These are phyloP conservation scores for Aulostomus chinensis DNA, from an alignment of 2,797 vertebrate species.

Conservation along the genomic window DNA sequence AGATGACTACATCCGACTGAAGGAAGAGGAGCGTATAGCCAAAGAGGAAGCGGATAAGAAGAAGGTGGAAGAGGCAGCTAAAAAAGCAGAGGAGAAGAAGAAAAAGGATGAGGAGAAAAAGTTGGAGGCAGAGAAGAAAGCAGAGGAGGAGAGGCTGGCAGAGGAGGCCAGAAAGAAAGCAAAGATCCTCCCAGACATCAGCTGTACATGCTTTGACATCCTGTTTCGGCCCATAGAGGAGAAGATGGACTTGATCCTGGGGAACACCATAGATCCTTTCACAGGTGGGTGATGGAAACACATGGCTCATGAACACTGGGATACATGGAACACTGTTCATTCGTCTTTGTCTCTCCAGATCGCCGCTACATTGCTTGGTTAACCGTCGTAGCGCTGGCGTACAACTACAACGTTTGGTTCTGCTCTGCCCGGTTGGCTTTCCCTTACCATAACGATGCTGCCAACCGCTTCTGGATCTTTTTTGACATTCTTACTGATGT, in stretches of 20 bases:
- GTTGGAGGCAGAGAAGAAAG: constrained; percentile 77
- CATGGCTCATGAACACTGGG: too few species aligned
- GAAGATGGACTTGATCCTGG: constrained; percentile 59
- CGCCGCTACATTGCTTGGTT: constrained; percentile 86
- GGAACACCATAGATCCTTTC: constrained; percentile 71
- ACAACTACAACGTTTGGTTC: constrained; percentile 91
- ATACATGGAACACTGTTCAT: background rate
- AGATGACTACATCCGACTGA: constrained; percentile 63
- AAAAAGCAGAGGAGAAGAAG: constrained; percentile 80
- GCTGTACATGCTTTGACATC: constrained; percentile 53
- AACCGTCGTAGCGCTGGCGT: constrained; percentile 80
- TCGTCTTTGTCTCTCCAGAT: constrained; percentile 73
- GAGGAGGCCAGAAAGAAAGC: constrained; percentile 58
- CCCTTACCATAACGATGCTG: constrained; percentile 76
- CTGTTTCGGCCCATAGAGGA: constrained; percentile 65
- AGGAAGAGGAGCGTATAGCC: constrained; percentile 65
- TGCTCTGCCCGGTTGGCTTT: constrained; percentile 84
- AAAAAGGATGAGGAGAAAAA: constrained; percentile 79
- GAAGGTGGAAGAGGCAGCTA: constrained; percentile 72
- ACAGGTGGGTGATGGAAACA: constrained; percentile 64
- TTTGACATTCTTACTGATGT: constrained; percentile 80
- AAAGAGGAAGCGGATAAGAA: constrained; percentile 73
- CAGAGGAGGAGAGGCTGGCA: constrained; percentile 67
- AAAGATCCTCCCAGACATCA: constrained; percentile 53
- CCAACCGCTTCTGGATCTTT: constrained; percentile 76